These are phyloP conservation scores for Chaetura pelagica DNA, from an alignment of 2,113 vertebrate species.

Conservation along the genomic window DNA sequence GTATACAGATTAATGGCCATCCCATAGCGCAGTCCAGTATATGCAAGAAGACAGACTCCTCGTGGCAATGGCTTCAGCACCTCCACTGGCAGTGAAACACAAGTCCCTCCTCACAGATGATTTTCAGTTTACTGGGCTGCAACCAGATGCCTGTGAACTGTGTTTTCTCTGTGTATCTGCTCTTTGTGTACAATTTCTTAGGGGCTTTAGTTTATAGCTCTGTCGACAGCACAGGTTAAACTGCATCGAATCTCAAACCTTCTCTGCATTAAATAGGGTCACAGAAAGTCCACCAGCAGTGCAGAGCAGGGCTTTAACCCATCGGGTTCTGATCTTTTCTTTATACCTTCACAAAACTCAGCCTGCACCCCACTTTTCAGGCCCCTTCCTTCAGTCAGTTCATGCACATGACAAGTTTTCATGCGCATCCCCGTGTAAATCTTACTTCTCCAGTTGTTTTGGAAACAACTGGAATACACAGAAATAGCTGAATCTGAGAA, in stretches of 20 bases:
- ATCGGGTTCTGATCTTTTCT: slow-evolving; percentile 6
- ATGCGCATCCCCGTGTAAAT: not conserved
- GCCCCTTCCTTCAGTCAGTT: not conserved
- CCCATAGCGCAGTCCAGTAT: not conserved
- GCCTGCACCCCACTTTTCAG: not conserved
- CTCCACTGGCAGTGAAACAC: not conserved
- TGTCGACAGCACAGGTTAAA: slow-evolving; percentile 69
- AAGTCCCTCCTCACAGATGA: not conserved
- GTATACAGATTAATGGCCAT: not conserved
- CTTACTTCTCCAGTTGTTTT: not conserved
- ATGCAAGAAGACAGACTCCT: not conserved
- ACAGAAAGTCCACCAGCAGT: slow-evolving; percentile 69
- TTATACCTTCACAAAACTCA: not conserved
- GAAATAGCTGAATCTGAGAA: not conserved
- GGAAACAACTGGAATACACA: not conserved
- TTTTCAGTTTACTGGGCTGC: not conserved
- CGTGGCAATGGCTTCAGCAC: not conserved
- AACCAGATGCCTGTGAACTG: slow-evolving; percentile 42
- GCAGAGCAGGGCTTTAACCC: slow-evolving; percentile 56
- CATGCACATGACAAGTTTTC: not conserved
- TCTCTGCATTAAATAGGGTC: slow-evolving; percentile 67
- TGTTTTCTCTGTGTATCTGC: slow-evolving; percentile 40
- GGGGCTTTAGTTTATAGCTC: slow-evolving; percentile 71
- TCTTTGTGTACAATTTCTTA: slow-evolving; percentile 55
- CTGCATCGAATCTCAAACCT: slow-evolving; percentile 60